These are phyloP conservation scores for Elegia similella DNA, from an alignment of 2,888 invertebrate genomes.

Conservation along the genomic window DNA sequence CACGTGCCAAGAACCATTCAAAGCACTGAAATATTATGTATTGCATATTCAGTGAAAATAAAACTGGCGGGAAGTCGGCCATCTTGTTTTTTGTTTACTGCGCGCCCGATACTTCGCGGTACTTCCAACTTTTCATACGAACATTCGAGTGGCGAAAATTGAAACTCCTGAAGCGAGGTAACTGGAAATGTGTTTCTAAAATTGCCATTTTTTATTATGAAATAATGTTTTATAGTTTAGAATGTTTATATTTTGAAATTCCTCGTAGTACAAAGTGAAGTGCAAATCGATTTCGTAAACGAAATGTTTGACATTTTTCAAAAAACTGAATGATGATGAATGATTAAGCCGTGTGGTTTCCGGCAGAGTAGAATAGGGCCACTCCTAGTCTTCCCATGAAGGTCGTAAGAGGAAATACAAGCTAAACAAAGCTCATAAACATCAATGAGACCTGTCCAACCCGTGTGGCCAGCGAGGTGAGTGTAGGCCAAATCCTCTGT, in stretches of 20 bases:
- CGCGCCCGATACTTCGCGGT: constrained; percentile 17
- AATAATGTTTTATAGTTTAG: not conserved
- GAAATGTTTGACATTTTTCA: no score
- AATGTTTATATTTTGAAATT: not conserved
- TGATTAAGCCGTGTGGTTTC: no score
- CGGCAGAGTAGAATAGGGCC: no score
- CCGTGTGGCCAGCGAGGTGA: no score
- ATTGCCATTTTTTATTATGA: not conserved
- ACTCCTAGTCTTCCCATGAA: no score
- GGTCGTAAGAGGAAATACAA: no score
- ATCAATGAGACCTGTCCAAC: no score
- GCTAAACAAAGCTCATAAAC: no score
- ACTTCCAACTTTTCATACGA: constrained; percentile 12
- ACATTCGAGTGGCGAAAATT: constrained; percentile 9
- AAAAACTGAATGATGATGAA: no score
- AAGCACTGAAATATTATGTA: constrained; percentile 50
- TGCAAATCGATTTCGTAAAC: no score
- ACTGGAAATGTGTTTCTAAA: not conserved
- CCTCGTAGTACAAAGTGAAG: not conserved
- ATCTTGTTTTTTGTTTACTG: constrained; percentile 40
- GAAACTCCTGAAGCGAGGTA: not conserved
- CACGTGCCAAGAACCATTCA: constrained; percentile 25
- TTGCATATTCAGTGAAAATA: constrained; percentile 62
- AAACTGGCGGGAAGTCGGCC: constrained; percentile 42
- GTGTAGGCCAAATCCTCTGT: no score